Evolutionary conservation across 2,113 vertebrate species (phyloP).

Genomic region (Semnornis frantzii): DNA sequence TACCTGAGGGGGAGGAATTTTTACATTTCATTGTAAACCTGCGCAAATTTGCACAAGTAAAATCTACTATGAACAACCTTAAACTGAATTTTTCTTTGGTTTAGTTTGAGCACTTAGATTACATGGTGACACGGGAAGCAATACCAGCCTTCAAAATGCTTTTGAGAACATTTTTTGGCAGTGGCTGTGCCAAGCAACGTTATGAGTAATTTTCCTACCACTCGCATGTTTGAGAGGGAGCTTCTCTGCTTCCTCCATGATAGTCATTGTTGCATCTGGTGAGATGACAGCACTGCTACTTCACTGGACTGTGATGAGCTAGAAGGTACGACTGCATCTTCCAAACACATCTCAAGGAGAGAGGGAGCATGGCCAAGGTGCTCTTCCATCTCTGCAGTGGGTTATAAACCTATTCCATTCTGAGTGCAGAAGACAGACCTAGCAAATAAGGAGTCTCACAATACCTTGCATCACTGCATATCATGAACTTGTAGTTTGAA

Average conservation of each 20-base stretch:
- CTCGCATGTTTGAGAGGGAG: fast-evolving
- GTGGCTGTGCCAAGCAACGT: neutral
- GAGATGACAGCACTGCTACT: neutral
- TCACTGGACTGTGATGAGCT: neutral
- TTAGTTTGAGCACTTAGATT: neutral
- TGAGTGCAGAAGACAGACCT: fast-evolving
- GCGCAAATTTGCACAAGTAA: neutral
- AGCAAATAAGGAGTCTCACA: neutral
- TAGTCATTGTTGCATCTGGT: neutral
- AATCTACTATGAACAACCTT: neutral
- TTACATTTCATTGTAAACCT: neutral
- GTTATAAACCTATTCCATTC: neutral
- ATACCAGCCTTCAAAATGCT: neutral
- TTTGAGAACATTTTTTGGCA: neutral
- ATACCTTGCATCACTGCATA: fast-evolving
- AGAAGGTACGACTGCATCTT: neutral
- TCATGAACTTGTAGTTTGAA: neutral
- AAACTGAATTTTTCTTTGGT: neutral
- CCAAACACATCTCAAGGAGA: neutral
- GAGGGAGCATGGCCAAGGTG: neutral
- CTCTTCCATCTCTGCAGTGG: fast-evolving
- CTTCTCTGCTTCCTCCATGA: neutral
- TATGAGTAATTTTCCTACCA: neutral
- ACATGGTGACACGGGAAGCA: neutral
- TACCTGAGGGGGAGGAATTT: neutral